Base-by-base conservation (phyloP, 1,140 invertebrate genomes). In the Radopholus similis region DNA sequence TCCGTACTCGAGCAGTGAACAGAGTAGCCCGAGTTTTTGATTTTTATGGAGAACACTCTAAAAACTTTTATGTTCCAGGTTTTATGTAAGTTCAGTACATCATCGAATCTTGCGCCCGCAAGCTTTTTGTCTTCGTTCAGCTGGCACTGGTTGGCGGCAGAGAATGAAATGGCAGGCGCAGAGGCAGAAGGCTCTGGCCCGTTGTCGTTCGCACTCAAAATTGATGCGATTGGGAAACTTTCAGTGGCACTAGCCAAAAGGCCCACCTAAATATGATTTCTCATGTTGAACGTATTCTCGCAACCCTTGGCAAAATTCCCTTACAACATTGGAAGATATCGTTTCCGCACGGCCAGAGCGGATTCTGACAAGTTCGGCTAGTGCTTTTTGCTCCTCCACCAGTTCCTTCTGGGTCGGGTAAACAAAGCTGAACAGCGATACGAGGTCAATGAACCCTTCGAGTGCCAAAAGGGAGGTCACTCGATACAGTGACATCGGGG, bases 11-110 rank as follows among this genome's bases (percentile, higher is more conserved):
- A 97, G 82, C 4, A 97, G 83, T 1, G 92, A 92, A 83, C 94
- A 90, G 80, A 90, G 90, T 4, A 98, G 84, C 40, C 91, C 90
- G 75, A 97, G 88, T 83, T 97, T 97, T 84, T 97, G 94, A 85
- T 98, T 97, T 73, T 81, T 58, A 59, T 78, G 73, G 64, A 84
- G 86, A 79, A 86, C 84, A 68, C 21, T 70, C 58, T 65, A 74
- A 66, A 37, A 68, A 55, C 30, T 38, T 65, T 21, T 6, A 23
- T 62, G 32, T 40, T 54, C 5, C 23, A 64, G 23, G n/a, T 21
- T 3, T 11, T n/a, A 26, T 8, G 23, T 56, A 47, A 26, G 23
- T 34, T 11, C 15, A 15, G 21, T 11, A 57, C 73, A 49, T 77
- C 74, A 49, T 75, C 75, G 35, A 70, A 76, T 37, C 47, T 34